Evolutionary conservation across 2,113 vertebrate genomes (phyloP), one percentile per base, ranked within the genome.

Genomic region (Albula goreensis): DNA sequence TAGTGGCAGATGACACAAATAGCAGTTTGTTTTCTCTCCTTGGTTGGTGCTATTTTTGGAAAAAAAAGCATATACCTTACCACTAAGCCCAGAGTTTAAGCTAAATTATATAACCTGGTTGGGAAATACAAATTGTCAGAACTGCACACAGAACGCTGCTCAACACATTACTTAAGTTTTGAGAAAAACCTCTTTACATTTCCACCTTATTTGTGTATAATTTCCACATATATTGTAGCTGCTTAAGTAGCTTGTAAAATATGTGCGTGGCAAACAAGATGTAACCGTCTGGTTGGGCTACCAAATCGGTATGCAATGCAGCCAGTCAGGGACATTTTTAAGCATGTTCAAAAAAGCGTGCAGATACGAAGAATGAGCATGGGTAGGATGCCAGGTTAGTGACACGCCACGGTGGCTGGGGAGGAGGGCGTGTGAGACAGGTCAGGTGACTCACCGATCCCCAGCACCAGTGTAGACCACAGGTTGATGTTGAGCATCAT

Each of bases 401-500:
- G 8, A 19, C 5, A 22, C 4, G 60, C 3, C 60, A 63, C 0
- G 60, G 0, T 63, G 7, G 22, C 60, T 63, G 60, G 60, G 15
- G 57, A 63, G 17, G 2, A 63, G 17, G 17, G 17, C 12, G 57
- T 11, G 57, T 60, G 17, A 50, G 74, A 56, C 2, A 83, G 2
- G 1, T 2, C 0, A 22, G 56, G 2, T n/a, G 79, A 92, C 96
- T 96, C 91, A 99, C 98, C 96, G 3, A 96, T 90, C 85, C 97
- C 98, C 89, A 99, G 95, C 89, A 99, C 93, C 82, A 98, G 85
- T 0, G 95, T 98, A 78, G 98, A 99, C 97, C 98, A 99, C 19
- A 99, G 89, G 90, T 99, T 99, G 89, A 99, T 95, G 60, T 99
- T 97, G 85, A 99, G 92, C 98, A 99, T 99, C 98, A 99, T 99